Evolutionary conservation across 2,113 vertebrate species (phyloP).

Genomic region (Brienomyrus brachyistius): DNA sequence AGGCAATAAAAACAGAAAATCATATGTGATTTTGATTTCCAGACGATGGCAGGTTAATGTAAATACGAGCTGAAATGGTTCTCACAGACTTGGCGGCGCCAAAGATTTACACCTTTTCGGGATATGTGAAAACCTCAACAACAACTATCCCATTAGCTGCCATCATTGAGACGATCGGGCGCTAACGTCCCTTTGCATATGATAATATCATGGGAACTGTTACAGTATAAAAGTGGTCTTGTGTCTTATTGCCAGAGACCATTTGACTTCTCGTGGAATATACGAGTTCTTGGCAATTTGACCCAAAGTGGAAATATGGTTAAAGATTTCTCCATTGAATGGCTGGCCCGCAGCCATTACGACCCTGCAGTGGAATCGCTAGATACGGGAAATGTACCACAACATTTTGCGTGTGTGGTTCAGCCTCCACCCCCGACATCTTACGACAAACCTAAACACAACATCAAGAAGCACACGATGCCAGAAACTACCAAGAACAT

Average conservation of each 20-base stretch:
- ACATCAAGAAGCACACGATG: constrained; percentile 14
- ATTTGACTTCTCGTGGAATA: constrained; percentile 27
- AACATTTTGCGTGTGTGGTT: constrained; percentile 46
- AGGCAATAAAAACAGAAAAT: neutral
- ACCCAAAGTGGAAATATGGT: constrained; percentile 44
- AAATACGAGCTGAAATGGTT: constrained; percentile 40
- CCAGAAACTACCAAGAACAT: constrained; percentile 11
- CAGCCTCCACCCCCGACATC: constrained; percentile 49
- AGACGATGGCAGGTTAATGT: constrained; percentile 32
- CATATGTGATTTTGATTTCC: constrained; percentile 9
- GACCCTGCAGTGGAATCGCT: neutral
- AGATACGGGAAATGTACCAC: neutral
- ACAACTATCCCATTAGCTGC: constrained; percentile 60
- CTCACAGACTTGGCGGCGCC: constrained; percentile 64
- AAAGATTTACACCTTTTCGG: constrained; percentile 62
- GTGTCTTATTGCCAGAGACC: neutral
- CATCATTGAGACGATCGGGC: constrained; percentile 60
- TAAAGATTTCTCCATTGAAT: constrained; percentile 68
- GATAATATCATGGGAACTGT: constrained; percentile 37
- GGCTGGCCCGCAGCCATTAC: constrained; percentile 69
- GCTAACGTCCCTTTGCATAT: constrained; percentile 56
- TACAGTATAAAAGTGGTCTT: constrained; percentile 33
- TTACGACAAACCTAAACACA: constrained; percentile 50
- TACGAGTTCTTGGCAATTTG: neutral
- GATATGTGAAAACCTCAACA: constrained; percentile 66